Conservation (phyloP, 2,113 vertebrate species). For the Perca fluviatilis region DNA sequence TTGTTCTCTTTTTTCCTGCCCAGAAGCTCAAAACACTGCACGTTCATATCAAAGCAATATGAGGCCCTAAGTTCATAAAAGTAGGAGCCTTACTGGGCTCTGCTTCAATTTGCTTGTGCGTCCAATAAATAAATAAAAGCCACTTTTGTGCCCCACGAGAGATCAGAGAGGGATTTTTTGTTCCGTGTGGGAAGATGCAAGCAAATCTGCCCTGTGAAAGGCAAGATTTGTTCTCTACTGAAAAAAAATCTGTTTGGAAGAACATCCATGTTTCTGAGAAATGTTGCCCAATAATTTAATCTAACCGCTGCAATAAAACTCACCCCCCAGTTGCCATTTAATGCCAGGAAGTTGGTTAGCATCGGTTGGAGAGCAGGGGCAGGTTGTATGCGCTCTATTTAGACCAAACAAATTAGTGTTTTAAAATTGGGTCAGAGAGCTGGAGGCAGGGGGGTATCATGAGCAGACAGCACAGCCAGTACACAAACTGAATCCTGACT, state of each 20-base stretch:
- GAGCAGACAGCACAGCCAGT: slow-evolving; percentile 45
- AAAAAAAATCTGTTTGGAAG: slow-evolving; percentile 62
- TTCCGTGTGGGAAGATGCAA: slow-evolving; percentile 79
- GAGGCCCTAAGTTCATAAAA: slow-evolving; percentile 58
- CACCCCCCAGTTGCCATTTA: slow-evolving; percentile 63
- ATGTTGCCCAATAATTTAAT: slow-evolving; percentile 80
- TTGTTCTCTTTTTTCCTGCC: background rate
- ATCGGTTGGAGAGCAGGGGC: slow-evolving; percentile 44
- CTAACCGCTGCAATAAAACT: slow-evolving; percentile 76
- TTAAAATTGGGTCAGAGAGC: slow-evolving; percentile 68
- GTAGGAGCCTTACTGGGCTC: slow-evolving; percentile 46
- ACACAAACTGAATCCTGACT: slow-evolving; percentile 14
- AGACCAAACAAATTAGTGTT: slow-evolving; percentile 71
- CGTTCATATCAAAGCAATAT: slow-evolving; percentile 45
- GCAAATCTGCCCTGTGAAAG: slow-evolving; percentile 70
- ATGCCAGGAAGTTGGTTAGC: slow-evolving; percentile 74
- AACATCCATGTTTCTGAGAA: slow-evolving; percentile 76
- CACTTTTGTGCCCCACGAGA: slow-evolving; percentile 74
- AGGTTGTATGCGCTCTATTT: slow-evolving; percentile 74
- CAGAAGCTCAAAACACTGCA: slow-evolving; percentile 28
- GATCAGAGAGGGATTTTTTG: slow-evolving; percentile 80
- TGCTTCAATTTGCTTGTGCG: slow-evolving; percentile 58
- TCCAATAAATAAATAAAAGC: slow-evolving; percentile 78
- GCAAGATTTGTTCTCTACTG: slow-evolving; percentile 69
- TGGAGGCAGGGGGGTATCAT: slow-evolving; percentile 33